phyloP scores from a whole-genome alignment of 2,888 invertebrate genomes.

The Eristalinus aeneus region DNA sequence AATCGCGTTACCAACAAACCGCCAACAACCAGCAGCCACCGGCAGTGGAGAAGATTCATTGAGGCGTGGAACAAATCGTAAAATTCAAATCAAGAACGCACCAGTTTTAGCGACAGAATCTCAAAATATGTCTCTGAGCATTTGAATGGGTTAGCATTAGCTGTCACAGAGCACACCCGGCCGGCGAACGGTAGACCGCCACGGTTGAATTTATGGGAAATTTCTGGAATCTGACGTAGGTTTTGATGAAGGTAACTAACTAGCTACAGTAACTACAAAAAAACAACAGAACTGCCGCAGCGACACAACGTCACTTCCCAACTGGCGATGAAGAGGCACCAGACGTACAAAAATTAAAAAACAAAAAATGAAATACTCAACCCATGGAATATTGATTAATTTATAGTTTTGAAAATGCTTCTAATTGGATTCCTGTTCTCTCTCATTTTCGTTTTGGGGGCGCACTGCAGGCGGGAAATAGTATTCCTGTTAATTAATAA shows the following conservation, averaged over 20 bases:
- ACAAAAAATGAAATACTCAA: constrained; percentile 6
- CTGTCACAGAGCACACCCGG: constrained; percentile 11
- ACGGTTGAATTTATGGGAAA: constrained; percentile 63
- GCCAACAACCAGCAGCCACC: not conserved
- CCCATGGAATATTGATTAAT: constrained; percentile 56
- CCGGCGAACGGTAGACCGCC: constrained; percentile 18
- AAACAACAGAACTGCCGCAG: not conserved
- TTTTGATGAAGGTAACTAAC: constrained; percentile 67
- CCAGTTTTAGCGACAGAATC: constrained; percentile 29
- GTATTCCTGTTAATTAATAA: constrained; percentile 46
- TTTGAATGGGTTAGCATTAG: constrained; percentile 48
- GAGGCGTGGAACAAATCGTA: constrained; percentile 57
- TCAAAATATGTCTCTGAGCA: constrained; percentile 7
- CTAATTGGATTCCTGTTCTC: constrained; percentile 55
- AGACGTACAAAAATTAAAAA: not conserved
- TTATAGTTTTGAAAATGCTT: constrained; percentile 56
- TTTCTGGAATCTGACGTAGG: constrained; percentile 64
- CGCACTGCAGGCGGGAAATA: constrained; percentile 18
- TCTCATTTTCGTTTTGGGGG: constrained; percentile 14
- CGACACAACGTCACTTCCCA: constrained; percentile 32
- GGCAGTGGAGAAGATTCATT: constrained; percentile 24
- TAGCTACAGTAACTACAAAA: constrained; percentile 32
- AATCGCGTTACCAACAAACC: constrained; percentile 40
- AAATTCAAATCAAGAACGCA: constrained; percentile 60
- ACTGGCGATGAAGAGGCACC: constrained; percentile 24